Evolutionary conservation across 2,888 invertebrate genomes (phyloP), one percentile per base, ranked within the genome.

Genomic region (Nemoura dubitans): DNA sequence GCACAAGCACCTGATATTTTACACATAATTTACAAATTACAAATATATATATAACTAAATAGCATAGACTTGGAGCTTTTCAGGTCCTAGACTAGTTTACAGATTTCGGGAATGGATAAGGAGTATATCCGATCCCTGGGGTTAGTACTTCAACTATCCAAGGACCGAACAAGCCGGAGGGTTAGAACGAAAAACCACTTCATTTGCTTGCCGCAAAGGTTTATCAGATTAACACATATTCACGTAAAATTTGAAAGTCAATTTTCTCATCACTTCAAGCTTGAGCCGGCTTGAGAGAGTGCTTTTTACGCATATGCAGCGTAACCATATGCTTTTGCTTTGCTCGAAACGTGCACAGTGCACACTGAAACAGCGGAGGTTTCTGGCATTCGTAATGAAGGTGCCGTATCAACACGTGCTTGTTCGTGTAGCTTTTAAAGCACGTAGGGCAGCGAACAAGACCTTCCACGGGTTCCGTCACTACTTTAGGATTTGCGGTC

Each of bases 401-500:
- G 90, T 96, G 96, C 89, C 96, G 93, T 90, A 94, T 93, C 89
- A 96, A 93, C 29, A 95, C 95, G 89, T 95, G 95, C 91, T 95
- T 95, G 92, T 95, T 95, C 89, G 95, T 94, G 91, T 96, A 96
- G 89, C 94, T 94, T 90, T 95, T 94, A 90, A 94, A 94, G 91
- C 96, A 96, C 89, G 94, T 94, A 88, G 93, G 93, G 90, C 96
- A 94, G 43, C 83, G 7, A 59, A 43, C 85, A 36, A 84, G 83
- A 3, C 87, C 87, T 59, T 59, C 59, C 1, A 59, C 14, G 1
- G 59, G 6, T 59, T 59, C 21, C 59, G 21, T 21, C 10, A 59
- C 21, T 14, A 59, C 59, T 59, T 59, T 59, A 1, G 59, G 59
- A 14, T 21, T 59, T 59, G 59, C 21, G 14, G 21, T 59, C 59